A percentile compares a stretch with the other conserved stretches of the same genome.
Conservation (phyloP, 2,113 vertebrate genomes). For the Morone chrysops region DNA sequence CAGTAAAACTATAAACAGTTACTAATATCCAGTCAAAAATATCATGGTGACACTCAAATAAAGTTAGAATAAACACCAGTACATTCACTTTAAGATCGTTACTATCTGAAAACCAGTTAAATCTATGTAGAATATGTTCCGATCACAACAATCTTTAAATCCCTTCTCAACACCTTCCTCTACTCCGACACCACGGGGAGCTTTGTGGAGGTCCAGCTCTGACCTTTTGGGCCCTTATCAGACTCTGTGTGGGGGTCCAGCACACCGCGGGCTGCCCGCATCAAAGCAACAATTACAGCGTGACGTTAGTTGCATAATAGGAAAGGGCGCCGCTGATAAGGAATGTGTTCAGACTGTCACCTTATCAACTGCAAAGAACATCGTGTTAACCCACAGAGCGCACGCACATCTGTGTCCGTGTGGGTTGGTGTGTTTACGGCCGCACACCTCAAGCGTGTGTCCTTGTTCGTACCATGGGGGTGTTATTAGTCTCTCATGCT, state of each 20-base stretch:
- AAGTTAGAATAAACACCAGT: background rate
- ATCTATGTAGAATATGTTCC: background rate
- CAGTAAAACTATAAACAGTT: background rate
- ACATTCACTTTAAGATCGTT: background rate
- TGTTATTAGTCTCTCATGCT: background rate
- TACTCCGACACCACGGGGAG: background rate
- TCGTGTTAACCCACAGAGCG: slow-evolving; percentile 12
- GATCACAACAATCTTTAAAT: background rate
- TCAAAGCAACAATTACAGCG: background rate
- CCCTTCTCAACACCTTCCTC: background rate
- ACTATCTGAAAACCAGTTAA: background rate
- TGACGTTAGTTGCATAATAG: slow-evolving; percentile 54
- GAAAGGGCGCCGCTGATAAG: slow-evolving; percentile 53
- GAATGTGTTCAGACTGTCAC: slow-evolving; percentile 29
- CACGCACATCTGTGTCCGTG: background rate
- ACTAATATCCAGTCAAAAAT: background rate
- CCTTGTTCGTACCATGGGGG: background rate
- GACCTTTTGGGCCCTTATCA: slow-evolving; percentile 22
- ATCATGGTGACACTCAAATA: background rate
- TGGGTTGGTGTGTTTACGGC: slow-evolving; percentile 16
- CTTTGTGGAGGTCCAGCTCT: background rate
- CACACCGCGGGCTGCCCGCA: slow-evolving; percentile 8
- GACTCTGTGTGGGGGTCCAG: background rate
- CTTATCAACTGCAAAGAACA: slow-evolving; percentile 43
- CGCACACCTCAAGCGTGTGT: background rate